Percentiles rank a stretch among this genome's conserved stretches.
Evolutionary conservation across 2,888 invertebrate genomes (phyloP).

Genomic region (Lydus trimaculatus): DNA sequence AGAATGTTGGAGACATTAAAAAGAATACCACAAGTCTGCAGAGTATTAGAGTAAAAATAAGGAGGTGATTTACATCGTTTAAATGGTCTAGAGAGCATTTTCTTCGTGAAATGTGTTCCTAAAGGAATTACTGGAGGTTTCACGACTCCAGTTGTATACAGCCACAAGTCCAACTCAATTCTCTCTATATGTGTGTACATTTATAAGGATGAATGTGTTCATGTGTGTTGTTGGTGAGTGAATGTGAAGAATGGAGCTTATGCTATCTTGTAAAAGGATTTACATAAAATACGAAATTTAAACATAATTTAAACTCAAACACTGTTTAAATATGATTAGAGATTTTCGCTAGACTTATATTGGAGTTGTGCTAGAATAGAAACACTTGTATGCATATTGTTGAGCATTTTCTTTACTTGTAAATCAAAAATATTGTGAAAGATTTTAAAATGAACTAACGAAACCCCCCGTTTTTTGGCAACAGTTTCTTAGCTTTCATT

Average conservation of each 20-base stretch:
- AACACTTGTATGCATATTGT: background rate
- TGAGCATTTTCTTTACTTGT: background rate
- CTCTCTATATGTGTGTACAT: conserved; percentile 8
- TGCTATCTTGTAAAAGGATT: conserved; percentile 30
- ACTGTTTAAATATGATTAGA: conserved; percentile 32
- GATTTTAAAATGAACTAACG: background rate
- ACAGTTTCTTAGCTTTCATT: background rate
- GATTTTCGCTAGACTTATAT: conserved; percentile 23
- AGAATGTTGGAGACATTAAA: conserved; percentile 12
- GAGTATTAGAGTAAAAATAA: conserved; percentile 13
- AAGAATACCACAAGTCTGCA: conserved; percentile 17
- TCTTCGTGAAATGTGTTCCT: conserved; percentile 25
- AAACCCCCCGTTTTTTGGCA: background rate
- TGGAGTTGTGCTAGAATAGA: background rate
- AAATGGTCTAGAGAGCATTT: conserved; percentile 21
- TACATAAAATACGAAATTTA: no score
- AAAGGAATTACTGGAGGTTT: conserved; percentile 23
- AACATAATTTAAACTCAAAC: conserved; percentile 32
- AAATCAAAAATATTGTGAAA: conserved; percentile 12
- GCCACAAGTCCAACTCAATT: conserved; percentile 15
- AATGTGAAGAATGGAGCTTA: conserved; percentile 33
- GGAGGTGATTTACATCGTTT: conserved; percentile 23
- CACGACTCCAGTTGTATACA: conserved; percentile 19
- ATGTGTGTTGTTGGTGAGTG: conserved; percentile 25
- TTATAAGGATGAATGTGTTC: background rate